phyloP scores from a whole-genome alignment of 2,888 invertebrate genomes.

The Ornithoptera alexandrae region DNA sequence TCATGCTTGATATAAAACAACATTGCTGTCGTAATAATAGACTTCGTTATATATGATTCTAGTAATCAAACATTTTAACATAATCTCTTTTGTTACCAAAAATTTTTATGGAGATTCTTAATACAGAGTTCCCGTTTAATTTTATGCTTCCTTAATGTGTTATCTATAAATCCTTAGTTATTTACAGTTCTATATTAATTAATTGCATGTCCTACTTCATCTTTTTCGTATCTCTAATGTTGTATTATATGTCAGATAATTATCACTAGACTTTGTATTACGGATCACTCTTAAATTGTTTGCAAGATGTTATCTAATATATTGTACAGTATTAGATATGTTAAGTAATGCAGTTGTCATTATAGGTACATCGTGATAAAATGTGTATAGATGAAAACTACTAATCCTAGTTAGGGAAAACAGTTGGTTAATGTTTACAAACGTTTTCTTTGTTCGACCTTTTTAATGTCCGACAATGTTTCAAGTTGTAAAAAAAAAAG shows the following conservation, averaged over 20 bases:
- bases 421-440: conserved; percentile 23
- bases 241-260: too few relatives aligned
- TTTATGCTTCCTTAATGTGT: background rate
- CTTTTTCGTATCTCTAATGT: too few relatives aligned
- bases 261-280: background rate
- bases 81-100: too few relatives aligned
- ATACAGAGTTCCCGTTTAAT: too few relatives aligned
- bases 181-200: background rate
- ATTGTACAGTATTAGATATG: background rate
- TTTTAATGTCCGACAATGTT: conserved; percentile 28
- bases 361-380: background rate
- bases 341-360: background rate
- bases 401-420: conserved; percentile 7
- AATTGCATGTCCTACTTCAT: too few relatives aligned
- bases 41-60: too few relatives aligned
- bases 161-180: background rate
- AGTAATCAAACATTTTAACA: too few relatives aligned
- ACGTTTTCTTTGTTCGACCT: conserved; percentile 24
- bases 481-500: conserved; percentile 28
- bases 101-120: background rate
- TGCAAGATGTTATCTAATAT: background rate
- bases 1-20: background rate
- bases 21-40: too few relatives aligned
- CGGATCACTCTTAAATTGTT: background rate
- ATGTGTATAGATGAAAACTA: conserved; percentile 3